Conservation (phyloP, 2,113 vertebrate genomes). For the Geothlypis trichas region DNA sequence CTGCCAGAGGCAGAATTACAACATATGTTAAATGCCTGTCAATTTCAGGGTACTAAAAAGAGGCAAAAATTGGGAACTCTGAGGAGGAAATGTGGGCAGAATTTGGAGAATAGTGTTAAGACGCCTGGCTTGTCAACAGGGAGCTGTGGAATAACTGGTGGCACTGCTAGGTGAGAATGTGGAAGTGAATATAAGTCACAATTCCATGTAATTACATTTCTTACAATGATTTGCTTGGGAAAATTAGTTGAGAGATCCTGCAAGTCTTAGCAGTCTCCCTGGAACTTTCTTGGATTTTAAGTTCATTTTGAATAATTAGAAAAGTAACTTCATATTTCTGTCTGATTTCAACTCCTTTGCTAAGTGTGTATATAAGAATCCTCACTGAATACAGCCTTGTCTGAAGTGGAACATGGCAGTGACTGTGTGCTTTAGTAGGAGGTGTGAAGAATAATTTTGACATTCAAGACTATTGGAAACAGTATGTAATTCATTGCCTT, state of each 20-base stretch:
- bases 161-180: background rate
- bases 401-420: constrained; percentile 51
- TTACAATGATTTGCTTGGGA: background rate
- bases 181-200: background rate
- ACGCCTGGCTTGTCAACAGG: background rate
- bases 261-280: background rate
- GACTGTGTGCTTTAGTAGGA: constrained; percentile 59
- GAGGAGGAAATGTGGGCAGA: background rate
- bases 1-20: background rate
- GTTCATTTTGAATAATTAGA: constrained; percentile 18
- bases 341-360: constrained; percentile 19
- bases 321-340: background rate
- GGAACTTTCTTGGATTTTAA: background rate
- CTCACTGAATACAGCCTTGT: constrained; percentile 57
- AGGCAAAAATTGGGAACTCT: background rate
- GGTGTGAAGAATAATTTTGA: constrained; percentile 67
- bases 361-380: background rate
- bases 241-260: background rate
- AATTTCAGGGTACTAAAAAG: background rate
- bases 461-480: constrained; percentile 62
- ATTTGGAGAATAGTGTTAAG: background rate
- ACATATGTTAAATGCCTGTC: background rate
- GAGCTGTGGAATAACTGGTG: background rate
- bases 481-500: constrained; percentile 59
- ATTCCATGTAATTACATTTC: background rate